Base-by-base conservation (phyloP, 1,140 invertebrate species). In the Alviniconcha marisindica region DNA sequence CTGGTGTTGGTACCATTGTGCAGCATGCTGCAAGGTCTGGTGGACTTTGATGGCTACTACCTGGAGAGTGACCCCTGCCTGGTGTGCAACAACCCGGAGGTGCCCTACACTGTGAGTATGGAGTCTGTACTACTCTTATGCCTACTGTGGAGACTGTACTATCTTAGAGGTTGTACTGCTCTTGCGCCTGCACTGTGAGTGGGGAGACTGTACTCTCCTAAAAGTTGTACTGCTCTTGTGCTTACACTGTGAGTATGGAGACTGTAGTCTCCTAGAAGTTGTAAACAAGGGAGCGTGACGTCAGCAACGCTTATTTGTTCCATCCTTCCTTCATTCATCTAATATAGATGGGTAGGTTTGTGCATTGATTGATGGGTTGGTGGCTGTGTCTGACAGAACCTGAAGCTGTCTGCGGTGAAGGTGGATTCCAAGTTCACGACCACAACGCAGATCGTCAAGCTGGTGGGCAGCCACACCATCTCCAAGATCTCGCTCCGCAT, bases 361-460 rank as follows among this genome's bases (percentile, higher is more conserved):
- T 12, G 24, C 51, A 54, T 54, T 54, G 51, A 54, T n/a, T n/a
- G n/a, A n/a, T n/a, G n/a, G n/a, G n/a, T 51, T 51, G 18, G 56
- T 60, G 56, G 18, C 33, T 31, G 63, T 33, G 28, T 69, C n/a
- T 31, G 85, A 21, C 87, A 92, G 91, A 93, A 88, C 76, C 96
- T 99, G 60, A 99, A 99, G 93, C 93, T 99, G 48, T 97, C 97
- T 0, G 95, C 97, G 0, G 97, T 99, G 12, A 99, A 99, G 94
- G 96, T 97, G 56, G 98, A 99, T 94, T 98, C 98, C 0, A 98
- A 99, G 94, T 99, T 98, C 91, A 99, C 98, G 0, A 99, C 98
- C 0, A 99, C 97, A 2, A 99, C 98, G 3, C 98, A 99, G 94
- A 98, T 99, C 77, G 97, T 99, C 1, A 99, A 99, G 94, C 94